Base-by-base conservation (phyloP, 2,113 vertebrate genomes). In the Xenotilapia caudafasciata region DNA sequence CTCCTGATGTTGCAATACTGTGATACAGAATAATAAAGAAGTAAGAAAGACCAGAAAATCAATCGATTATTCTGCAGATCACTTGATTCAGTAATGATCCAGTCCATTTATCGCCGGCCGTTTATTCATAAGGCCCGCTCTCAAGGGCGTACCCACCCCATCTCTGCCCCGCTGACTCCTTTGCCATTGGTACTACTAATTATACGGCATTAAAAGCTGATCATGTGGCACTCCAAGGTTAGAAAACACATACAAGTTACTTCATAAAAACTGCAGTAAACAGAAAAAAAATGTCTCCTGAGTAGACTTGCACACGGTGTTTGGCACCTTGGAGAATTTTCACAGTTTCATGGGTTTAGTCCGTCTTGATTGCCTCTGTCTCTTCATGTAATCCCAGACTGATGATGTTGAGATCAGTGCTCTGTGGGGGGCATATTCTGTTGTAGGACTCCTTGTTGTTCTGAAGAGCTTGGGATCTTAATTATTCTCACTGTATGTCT, bases 31-130 rank as follows among this genome's bases (percentile, higher is more conserved):
- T 96, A 96, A 97, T 96, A 96, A 96, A 96, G 95, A 96, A 95
- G 95, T 95, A 95, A 94, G 95, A 96, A 96, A 96, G 95, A 94
- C 93, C 90, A 90, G 88, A 96, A 96, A 96, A 97, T 97, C 96
- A 96, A 97, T 97, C 96, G 93, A 96, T 97, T 96, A 96, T 96
- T 96, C 95, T 95, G 96, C 96, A 96, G 96, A 97, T 97, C 96
- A 93, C 95, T 96, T 97, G 95, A 96, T 97, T 96, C 95, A 94
- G 94, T 96, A 96, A 96, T 96, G 96, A 96, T 96, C 95, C 94
- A 94, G 96, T 96, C 94, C 95, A 96, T 96, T 96, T 96, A 96
- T 96, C 90, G 95, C 95, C 89, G 88, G 93, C 91, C 90, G 83
- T 94, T 96, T 96, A 96, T 95, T 96, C 94, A 96, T 96, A 96